Base-by-base conservation (phyloP, 2,888 invertebrate genomes). In the Torymus aiolomorphi region DNA sequence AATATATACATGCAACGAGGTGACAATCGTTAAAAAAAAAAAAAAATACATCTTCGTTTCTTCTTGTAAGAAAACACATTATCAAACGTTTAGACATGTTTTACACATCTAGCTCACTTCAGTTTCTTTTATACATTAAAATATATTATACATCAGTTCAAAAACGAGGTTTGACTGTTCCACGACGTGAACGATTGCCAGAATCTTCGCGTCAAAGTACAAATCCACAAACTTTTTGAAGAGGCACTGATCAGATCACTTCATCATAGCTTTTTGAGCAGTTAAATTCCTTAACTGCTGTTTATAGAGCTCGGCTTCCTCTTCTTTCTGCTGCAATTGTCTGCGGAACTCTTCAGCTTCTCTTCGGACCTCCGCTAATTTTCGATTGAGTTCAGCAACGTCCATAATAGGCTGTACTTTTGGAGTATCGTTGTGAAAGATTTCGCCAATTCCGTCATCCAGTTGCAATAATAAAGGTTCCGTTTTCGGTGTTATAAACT, bases 281-380 rank as follows among this genome's bases (percentile, higher is more conserved):
- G 84, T 81, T 42, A 89, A 86, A 72, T 86, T 88, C 84, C 88
- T 87, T 49, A 91, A 85, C 82, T 91, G 90, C 82, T 90, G 90
- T 79, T 91, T 90, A 80, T 91, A 91, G 73, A 89, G 87, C 82
- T 91, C 90, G 11, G 90, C 90, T 84, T 91, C 91, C 56, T 89
- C 88, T 72, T 90, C 90, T 81, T 91, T 90, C 71, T 89, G 88
- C 67, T 88, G 84, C 16, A 90, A 86, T 71, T 90, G 88, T 78
- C 89, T 89, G 59, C 89, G 89, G 76, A 90, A 91, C 70, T 90
- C 89, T 5, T 90, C 89, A 2, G 88, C 89, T 84, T 89, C 87
- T 81, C 87, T 85, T 82, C 87, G 86, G 2, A 90, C 90, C 81
- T 89, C 88, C 13, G 87, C 88, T 66, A 91, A 87, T 83, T 91